These are phyloP conservation scores for Melinaea marsaeus DNA, from an alignment of 2,888 invertebrate genomes.

Conservation along the genomic window DNA sequence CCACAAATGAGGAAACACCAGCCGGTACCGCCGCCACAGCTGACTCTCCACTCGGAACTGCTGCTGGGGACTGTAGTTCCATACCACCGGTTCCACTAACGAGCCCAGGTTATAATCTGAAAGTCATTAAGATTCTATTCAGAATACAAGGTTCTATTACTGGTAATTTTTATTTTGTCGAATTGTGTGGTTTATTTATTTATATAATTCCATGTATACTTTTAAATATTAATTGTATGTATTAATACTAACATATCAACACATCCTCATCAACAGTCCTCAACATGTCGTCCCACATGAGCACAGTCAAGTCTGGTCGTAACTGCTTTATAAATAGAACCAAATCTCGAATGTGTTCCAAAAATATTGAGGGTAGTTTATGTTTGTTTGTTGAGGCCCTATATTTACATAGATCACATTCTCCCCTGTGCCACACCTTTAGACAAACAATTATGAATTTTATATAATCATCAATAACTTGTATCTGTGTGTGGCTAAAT, in stretches of 20 bases:
- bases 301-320: conserved; percentile 80
- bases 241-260: conserved; percentile 72
- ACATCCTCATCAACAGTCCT: conserved; percentile 76
- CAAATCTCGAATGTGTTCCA: conserved; percentile 82
- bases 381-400: conserved; percentile 66
- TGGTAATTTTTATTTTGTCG: too few relatives aligned
- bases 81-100: conserved; percentile 82
- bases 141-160: too few relatives aligned
- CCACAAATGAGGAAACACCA: conserved; percentile 85
- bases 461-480: too few relatives aligned
- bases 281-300: conserved; percentile 95
- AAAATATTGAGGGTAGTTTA: conserved; percentile 78
- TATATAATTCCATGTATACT: not conserved
- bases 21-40: conserved; percentile 82
- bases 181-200: too few relatives aligned
- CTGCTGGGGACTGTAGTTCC: conserved; percentile 80
- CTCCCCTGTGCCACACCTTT: conserved; percentile 85
- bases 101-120: conserved; percentile 79
- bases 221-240: conserved; percentile 1
- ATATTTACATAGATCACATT: conserved; percentile 77
- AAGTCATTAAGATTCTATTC: conserved; percentile 32
- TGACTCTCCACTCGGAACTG: conserved; percentile 69
- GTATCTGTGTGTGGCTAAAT: too few relatives aligned
- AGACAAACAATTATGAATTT: too few relatives aligned
- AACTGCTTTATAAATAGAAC: conserved; percentile 78